phyloP scores from a whole-genome alignment of 2,113 vertebrate species.

The Oreochromis aureus region DNA sequence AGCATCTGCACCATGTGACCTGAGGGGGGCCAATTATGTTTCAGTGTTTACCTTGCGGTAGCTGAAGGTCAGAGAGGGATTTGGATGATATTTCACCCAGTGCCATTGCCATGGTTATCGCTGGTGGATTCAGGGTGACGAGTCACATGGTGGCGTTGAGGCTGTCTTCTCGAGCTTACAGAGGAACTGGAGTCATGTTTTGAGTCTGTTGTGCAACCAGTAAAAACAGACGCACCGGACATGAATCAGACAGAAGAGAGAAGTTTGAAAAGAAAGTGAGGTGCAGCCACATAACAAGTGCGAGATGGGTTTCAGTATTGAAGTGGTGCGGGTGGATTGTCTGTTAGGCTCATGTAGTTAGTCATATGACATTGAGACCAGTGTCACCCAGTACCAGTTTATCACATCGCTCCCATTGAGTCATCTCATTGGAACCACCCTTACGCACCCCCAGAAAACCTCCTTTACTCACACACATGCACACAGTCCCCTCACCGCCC shows the following conservation, averaged over 20 bases:
- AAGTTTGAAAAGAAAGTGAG: slow-evolving; percentile 5
- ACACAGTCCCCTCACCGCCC: neutral
- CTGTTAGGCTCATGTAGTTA: neutral
- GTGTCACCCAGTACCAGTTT: slow-evolving; percentile 30
- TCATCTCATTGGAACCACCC: slow-evolving; percentile 14
- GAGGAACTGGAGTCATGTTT: slow-evolving; percentile 27
- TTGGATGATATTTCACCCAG: slow-evolving; percentile 12
- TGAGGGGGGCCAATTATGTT: slow-evolving; percentile 28
- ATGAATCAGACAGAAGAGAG: neutral
- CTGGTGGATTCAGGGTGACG: neutral
- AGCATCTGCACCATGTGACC: neutral
- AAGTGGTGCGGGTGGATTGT: neutral
- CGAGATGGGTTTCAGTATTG: neutral
- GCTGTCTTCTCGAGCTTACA: neutral
- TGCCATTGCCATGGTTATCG: neutral
- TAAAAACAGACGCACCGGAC: neutral
- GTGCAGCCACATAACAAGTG: neutral
- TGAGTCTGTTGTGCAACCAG: slow-evolving; percentile 21
- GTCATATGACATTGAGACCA: slow-evolving; percentile 27
- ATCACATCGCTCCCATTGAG: slow-evolving; percentile 40
- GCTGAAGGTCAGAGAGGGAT: neutral
- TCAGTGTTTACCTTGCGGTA: slow-evolving; percentile 20
- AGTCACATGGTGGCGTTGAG: slow-evolving; percentile 7
- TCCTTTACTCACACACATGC: neutral
- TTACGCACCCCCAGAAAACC: neutral